Percentiles rank a stretch among this genome's conserved stretches.
Evolutionary conservation across 2,113 vertebrate genomes (phyloP).

Genomic region (Ariopsis seemanni): DNA sequence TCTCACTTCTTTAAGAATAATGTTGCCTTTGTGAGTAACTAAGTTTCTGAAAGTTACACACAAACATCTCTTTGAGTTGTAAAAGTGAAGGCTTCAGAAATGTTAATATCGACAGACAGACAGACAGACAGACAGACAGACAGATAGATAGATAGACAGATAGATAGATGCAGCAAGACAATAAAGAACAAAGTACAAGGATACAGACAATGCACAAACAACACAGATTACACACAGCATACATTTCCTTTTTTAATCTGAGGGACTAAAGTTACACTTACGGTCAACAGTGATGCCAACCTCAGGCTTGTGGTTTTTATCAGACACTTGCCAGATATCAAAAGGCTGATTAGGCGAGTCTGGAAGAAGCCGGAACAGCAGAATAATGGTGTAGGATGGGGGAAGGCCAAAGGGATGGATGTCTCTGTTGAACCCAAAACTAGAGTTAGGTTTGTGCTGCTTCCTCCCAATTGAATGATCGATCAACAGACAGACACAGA

Average conservation of each 20-base stretch:
- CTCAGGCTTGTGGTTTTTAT: conserved; percentile 87
- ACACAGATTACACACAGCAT: not conserved
- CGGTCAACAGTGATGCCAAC: conserved; percentile 88
- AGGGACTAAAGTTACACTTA: conserved; percentile 67
- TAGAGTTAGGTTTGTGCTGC: not conserved
- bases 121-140: not conserved
- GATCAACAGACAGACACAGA: not conserved
- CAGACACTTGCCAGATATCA: conserved; percentile 95
- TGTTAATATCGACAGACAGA: not conserved
- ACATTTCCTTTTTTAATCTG: not conserved
- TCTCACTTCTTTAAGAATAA: not conserved
- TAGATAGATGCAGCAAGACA: not conserved
- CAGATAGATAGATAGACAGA: not conserved
- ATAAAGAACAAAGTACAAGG: not conserved
- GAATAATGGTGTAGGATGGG: conserved; percentile 86
- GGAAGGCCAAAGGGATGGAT: conserved; percentile 91
- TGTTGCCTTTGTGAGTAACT: not conserved
- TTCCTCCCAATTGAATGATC: not conserved
- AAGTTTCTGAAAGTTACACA: not conserved
- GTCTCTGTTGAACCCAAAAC: conserved; percentile 76
- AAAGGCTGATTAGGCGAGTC: conserved; percentile 87
- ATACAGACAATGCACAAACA: not conserved
- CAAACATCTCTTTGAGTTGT: not conserved
- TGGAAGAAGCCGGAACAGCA: conserved; percentile 89
- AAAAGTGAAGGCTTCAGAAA: not conserved